Conservation (phyloP, 2,797 vertebrate genomes). For the Phrynocephalus vlangalii region DNA sequence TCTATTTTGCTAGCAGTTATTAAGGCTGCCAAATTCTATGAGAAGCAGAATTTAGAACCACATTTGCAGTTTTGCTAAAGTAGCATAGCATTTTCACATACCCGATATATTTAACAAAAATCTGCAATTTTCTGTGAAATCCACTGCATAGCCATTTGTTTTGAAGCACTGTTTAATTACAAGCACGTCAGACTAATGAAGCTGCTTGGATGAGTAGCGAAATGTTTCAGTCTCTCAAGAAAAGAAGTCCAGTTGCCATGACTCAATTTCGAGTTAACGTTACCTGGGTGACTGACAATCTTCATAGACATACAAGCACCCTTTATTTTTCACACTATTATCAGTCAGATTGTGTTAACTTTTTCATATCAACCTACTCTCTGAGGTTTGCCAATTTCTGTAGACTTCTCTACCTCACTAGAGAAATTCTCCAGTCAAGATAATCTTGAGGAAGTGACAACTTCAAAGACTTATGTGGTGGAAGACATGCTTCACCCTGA, state of each 20-base stretch:
- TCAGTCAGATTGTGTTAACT: background rate
- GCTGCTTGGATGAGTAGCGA: no score
- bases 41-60: conserved; percentile 3
- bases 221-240: no score
- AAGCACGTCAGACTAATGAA: background rate
- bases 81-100: background rate
- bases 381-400: background rate
- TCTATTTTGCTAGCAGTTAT: background rate
- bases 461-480: no score
- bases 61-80: background rate
- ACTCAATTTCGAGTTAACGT: no score
- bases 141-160: background rate
- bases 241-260: no score
- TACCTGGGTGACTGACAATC: no score
- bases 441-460: no score
- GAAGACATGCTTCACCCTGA: no score
- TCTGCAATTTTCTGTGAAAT: background rate
- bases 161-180: background rate
- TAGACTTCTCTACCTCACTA: no score
- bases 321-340: background rate
- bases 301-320: background rate
- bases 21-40: background rate
- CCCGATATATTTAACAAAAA: background rate
- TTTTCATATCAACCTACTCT: background rate
- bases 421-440: no score